Base-by-base conservation (phyloP, 2,797 vertebrate species). In the Anas capensis region DNA sequence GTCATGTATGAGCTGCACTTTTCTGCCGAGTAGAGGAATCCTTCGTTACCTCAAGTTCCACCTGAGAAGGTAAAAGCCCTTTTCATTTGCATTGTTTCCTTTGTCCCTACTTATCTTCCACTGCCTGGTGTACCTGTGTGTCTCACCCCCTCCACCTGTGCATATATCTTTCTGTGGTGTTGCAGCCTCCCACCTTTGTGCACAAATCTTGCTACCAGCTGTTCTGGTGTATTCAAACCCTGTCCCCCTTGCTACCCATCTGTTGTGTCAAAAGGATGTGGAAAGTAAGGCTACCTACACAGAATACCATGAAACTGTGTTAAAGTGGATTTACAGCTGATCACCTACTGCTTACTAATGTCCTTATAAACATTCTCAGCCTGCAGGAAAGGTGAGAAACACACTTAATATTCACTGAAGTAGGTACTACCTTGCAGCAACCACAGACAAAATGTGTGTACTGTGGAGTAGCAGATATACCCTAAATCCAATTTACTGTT, bases 31-130 rank as follows among this genome's bases (percentile, higher is more conserved):
- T 91, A 97, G 99, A 68, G 98, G 98, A 86, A 99, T 99, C 96
- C 97, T 99, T 77, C 98, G 99, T 96, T 99, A 99, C 97, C 98
- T 99, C 97, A 98, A 98, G 96, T 99, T 99, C 97, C 99, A 99
- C 94, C 98, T 99, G 34, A 99, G 98, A 97, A 98, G 99, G 99
- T 99, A 80, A 92, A 26, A 0, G 1, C 29, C 36, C 36, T 44
- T 58, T 58, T 29, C 2, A 0, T 56, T n/a, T 56, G 53, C 56
- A 36, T 46, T 54, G 2, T 65, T 81, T 40, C 69, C 27, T 42
- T 86, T 36, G 36, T 69, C 15, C 77, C 46, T 84, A 36, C 31
- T 84, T 36, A 7, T 34, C 38, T 64, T 44, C 56, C 21, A 1
- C 14, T 77, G 31, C 19, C 46, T 86, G 7, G n/a, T 66, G 34